Evolutionary conservation across 2,888 invertebrate genomes (phyloP).

Genomic region (Temnothorax rugatulus): DNA sequence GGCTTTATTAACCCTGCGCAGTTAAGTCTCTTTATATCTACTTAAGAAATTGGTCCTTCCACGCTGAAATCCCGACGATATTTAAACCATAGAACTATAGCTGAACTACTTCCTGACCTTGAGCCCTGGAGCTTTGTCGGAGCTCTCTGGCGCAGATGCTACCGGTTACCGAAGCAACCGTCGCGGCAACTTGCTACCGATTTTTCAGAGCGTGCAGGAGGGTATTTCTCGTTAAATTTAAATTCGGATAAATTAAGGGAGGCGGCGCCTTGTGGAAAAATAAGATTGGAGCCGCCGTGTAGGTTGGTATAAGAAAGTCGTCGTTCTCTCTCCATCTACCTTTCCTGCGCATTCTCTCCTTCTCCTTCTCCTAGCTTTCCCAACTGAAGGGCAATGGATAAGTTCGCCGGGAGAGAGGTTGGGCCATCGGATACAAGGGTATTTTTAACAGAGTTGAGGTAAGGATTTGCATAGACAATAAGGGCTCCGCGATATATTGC

Average conservation of each 20-base stretch:
- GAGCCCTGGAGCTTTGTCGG: slow-evolving; percentile 53
- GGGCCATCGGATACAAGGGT: slow-evolving; percentile 74
- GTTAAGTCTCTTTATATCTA: slow-evolving; percentile 55
- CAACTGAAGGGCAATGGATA: slow-evolving; percentile 40
- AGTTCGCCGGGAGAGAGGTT: slow-evolving; percentile 52
- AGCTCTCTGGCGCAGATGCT: slow-evolving; percentile 66
- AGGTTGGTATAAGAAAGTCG: slow-evolving; percentile 39
- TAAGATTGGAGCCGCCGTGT: slow-evolving; percentile 63
- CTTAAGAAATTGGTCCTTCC: slow-evolving; percentile 62
- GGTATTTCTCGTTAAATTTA: slow-evolving; percentile 79
- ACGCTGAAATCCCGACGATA: slow-evolving; percentile 56
- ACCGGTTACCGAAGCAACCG: slow-evolving; percentile 60
- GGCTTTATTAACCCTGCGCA: slow-evolving; percentile 24
- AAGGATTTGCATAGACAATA: slow-evolving; percentile 83
- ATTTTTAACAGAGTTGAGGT: slow-evolving; percentile 81
- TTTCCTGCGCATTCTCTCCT: slow-evolving; percentile 5
- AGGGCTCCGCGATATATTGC: slow-evolving; percentile 79
- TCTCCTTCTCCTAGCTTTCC: not conserved
- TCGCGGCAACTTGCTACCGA: slow-evolving; percentile 56
- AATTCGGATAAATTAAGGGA: slow-evolving; percentile 79
- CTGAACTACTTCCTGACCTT: slow-evolving; percentile 59
- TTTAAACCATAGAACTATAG: slow-evolving; percentile 52
- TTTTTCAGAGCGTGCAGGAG: slow-evolving; percentile 54
- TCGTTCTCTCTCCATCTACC: not conserved
- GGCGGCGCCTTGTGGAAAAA: slow-evolving; percentile 64